Evolutionary conservation across 2,797 vertebrate genomes (phyloP), one percentile per base, ranked within the genome.

Genomic region (Eospalax fontanierii): DNA sequence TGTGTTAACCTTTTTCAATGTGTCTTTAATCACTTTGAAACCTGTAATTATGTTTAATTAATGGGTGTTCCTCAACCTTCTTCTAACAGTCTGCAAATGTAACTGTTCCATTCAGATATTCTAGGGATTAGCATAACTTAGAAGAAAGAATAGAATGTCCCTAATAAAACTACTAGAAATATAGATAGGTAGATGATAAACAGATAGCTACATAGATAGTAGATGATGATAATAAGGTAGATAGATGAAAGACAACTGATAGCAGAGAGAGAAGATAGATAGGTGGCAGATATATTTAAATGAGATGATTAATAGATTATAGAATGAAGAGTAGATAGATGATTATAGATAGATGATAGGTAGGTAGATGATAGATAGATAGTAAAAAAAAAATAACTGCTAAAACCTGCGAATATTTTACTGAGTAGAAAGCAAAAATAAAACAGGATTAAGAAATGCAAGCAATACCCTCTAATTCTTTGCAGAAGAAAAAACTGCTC

Each of bases 11-110:
- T 82, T 61, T 61, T 76, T 90, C 89, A 83, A 57, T 30, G 33
- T 79, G 61, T 10, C 73, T 96, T 93, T 91, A 91, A 86, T 87
- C 71, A 91, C 57, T 92, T 94, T 43, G 30, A 91, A 89, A 87
- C 35, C 50, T 87, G 30, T 87, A 84, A 70, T 93, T 78, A 70
- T 79, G 50, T 63, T 89, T 93, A 84, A 89, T 92, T 78, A 90
- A 21, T 91, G 35, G 70, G 6, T 81, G 10, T 65, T 81, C 35
- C 68, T 91, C 93, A 89, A 43, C 38, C 59, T 81, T 82, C 79
- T 54, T 94, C 57, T 54, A 95, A 19, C 28, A 83, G 38, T 68
- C 19, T 68, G 38, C 8, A 81, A 87, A 5, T 78, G 6, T 7
- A 61, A 2, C 66, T 54, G 8, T n/a, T 57, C 68, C 38, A 54